Evolutionary conservation across 2,888 invertebrate genomes (phyloP).

Genomic region (Icerya purchasi): DNA sequence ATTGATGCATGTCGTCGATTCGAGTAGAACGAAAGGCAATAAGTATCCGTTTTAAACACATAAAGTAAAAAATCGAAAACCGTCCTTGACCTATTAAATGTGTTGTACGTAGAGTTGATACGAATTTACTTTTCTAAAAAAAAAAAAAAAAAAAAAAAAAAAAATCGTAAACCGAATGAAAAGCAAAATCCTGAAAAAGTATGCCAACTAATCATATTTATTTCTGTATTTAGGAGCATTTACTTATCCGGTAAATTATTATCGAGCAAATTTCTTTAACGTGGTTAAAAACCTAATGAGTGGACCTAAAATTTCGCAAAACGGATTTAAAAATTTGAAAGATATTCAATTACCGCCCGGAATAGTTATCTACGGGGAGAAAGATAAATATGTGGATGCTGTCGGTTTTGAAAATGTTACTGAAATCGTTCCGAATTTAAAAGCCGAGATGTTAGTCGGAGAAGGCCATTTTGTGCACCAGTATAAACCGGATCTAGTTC

Average conservation of each 20-base stretch:
- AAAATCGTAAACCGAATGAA: too few relatives aligned
- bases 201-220: neutral
- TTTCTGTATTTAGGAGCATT: constrained; percentile 28
- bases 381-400: constrained; percentile 26
- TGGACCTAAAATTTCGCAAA: neutral
- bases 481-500: constrained; percentile 32
- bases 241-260: constrained; percentile 35
- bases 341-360: constrained; percentile 27
- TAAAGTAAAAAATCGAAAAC: too few relatives aligned
- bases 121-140: too few relatives aligned
- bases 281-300: neutral
- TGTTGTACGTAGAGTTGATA: too few relatives aligned
- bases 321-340: constrained; percentile 16
- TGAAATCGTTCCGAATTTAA: constrained; percentile 25
- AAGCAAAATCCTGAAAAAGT: too few relatives aligned
- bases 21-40: too few relatives aligned
- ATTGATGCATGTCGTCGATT: too few relatives aligned
- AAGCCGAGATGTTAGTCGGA: constrained; percentile 27
- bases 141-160: too few relatives aligned
- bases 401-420: constrained; percentile 16
- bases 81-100: too few relatives aligned
- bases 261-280: constrained; percentile 28
- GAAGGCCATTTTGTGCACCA: constrained; percentile 35
- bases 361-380: constrained; percentile 27
- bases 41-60: too few relatives aligned